phyloP scores from a whole-genome alignment of 2,888 invertebrate genomes.

The Apotomis betuletana region DNA sequence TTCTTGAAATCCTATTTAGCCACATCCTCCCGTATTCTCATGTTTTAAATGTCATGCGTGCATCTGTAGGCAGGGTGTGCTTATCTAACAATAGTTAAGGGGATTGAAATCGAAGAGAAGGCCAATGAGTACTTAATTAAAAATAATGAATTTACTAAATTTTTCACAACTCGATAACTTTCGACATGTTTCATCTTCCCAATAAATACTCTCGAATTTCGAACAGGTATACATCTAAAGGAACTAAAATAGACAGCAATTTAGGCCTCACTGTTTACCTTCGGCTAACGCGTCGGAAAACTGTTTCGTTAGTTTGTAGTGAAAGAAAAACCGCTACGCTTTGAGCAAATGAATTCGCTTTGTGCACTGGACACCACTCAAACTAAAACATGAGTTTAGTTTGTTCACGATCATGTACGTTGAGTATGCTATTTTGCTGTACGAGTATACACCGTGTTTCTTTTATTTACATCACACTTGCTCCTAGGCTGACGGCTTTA shows the following conservation, averaged over 20 bases:
- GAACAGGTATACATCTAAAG: neutral
- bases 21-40: too few relatives aligned
- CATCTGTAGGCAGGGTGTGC: too few relatives aligned
- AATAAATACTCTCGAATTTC: constrained; percentile 2
- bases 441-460: neutral
- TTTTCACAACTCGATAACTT: neutral
- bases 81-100: too few relatives aligned
- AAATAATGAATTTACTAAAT: too few relatives aligned
- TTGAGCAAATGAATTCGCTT: constrained; percentile 43
- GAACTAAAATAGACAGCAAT: constrained; percentile 36
- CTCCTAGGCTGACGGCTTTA: too few relatives aligned
- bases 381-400: constrained; percentile 27
- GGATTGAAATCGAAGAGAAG: too few relatives aligned
- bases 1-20: too few relatives aligned
- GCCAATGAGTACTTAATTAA: too few relatives aligned
- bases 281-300: constrained; percentile 16
- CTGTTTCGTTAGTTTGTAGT: constrained; percentile 27
- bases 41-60: too few relatives aligned
- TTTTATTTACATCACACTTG: too few relatives aligned
- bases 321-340: constrained; percentile 42
- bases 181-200: neutral
- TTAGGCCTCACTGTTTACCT: constrained; percentile 30
- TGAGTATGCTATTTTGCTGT: neutral
- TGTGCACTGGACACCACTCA: constrained; percentile 28
- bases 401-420: constrained; percentile 23